Conservation (phyloP, 2,113 vertebrate species). For the Baryphthengus martii region DNA sequence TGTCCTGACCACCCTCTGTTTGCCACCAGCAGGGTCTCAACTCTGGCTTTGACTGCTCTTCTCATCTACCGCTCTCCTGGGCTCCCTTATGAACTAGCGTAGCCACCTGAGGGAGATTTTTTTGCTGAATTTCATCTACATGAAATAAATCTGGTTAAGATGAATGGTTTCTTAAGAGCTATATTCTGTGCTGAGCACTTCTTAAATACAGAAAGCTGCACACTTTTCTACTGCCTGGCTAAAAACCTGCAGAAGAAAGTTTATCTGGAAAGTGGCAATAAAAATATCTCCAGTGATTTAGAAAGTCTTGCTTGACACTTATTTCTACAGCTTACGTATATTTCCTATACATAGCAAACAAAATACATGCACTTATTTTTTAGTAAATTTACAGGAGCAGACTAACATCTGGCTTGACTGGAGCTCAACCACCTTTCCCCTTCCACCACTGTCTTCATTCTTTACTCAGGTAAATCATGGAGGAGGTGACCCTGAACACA, state of each 20-base stretch:
- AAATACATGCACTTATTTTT: not conserved
- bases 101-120: not conserved
- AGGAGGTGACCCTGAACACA: not conserved
- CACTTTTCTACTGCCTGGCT: not conserved
- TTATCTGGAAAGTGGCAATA: not conserved
- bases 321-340: not conserved
- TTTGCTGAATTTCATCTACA: not conserved
- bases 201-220: not conserved
- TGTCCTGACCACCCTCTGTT: not conserved
- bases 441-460: not conserved
- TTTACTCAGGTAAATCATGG: not conserved
- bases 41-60: not conserved
- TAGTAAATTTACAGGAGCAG: not conserved
- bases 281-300: not conserved
- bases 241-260: not conserved
- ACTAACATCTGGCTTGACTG: not conserved
- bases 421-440: not conserved
- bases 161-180: not conserved
- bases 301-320: not conserved
- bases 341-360: not conserved
- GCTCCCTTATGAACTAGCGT: not conserved
- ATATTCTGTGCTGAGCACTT: not conserved
- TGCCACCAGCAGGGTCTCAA: not conserved
- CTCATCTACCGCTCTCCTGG: not conserved
- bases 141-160: not conserved